These are phyloP conservation scores for Cryptocephalus primarius DNA, from an alignment of 2,888 invertebrate genomes.

Conservation along the genomic window DNA sequence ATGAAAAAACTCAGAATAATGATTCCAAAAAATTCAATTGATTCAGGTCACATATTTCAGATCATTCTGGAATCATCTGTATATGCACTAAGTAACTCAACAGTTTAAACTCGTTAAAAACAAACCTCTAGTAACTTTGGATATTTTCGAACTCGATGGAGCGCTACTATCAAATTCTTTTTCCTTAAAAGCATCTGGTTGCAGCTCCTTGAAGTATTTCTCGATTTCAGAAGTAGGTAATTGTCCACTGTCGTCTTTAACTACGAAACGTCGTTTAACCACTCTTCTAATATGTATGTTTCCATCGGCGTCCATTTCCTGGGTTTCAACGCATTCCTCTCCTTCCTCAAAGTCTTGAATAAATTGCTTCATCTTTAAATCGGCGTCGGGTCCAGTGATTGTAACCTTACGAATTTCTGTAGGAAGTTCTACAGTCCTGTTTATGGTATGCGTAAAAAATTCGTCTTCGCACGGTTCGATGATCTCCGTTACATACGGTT, in stretches of 20 bases:
- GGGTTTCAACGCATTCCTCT: slow-evolving; percentile 41
- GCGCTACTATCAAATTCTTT: too few species aligned
- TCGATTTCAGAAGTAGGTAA: slow-evolving; percentile 25
- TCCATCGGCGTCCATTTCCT: slow-evolving; percentile 42
- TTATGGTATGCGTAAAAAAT: slow-evolving; percentile 38
- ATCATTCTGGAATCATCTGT: too few species aligned
- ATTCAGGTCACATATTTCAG: too few species aligned
- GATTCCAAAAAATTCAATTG: too few species aligned
- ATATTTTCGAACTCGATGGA: too few species aligned
- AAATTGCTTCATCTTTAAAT: slow-evolving; percentile 40
- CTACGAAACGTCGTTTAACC: slow-evolving; percentile 39
- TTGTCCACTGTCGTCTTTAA: slow-evolving; percentile 24
- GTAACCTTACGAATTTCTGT: slow-evolving; percentile 42
- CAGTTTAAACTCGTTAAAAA: too few species aligned
- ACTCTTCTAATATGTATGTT: slow-evolving; percentile 43
- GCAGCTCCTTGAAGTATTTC: slow-evolving; percentile 25
- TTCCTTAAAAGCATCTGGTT: slow-evolving; percentile 5
- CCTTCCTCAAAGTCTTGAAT: slow-evolving; percentile 42
- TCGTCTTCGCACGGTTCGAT: slow-evolving; percentile 38
- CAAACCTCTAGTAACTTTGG: too few species aligned
- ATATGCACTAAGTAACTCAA: too few species aligned
- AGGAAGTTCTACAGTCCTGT: slow-evolving; percentile 40
- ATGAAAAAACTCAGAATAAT: too few species aligned
- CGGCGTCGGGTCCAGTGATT: slow-evolving; percentile 43
- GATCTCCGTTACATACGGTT: slow-evolving; percentile 40